Evolutionary conservation across 2,888 invertebrate species (phyloP).

Genomic region (Siphonodentalium dalli): DNA sequence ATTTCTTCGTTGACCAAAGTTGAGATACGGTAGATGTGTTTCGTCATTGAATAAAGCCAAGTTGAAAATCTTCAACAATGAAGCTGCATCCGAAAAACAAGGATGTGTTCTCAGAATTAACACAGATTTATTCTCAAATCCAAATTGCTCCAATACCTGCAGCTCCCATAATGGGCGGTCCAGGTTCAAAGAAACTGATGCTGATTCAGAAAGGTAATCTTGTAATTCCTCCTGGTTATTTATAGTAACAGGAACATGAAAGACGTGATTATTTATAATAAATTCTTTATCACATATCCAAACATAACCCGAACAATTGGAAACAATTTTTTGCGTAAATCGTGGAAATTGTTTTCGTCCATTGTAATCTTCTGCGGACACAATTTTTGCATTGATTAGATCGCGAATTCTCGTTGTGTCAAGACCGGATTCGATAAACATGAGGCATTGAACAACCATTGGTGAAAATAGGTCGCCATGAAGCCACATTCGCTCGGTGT

Average conservation of each 20-base stretch:
- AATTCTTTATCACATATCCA: constrained; percentile 68
- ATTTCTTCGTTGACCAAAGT: constrained; percentile 28
- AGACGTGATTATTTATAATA: constrained; percentile 68
- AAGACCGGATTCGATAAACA: constrained; percentile 68
- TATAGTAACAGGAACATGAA: constrained; percentile 61
- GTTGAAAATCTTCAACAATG: constrained; percentile 65
- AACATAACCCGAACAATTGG: constrained; percentile 65
- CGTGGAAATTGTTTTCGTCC: constrained; percentile 66
- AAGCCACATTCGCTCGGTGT: constrained; percentile 67
- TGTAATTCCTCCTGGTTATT: constrained; percentile 63
- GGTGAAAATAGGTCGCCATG: constrained; percentile 55
- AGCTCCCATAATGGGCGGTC: constrained; percentile 70
- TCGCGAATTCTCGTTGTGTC: constrained; percentile 66
- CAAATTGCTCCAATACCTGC: constrained; percentile 66
- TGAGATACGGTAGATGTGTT: constrained; percentile 30
- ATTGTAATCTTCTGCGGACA: constrained; percentile 60
- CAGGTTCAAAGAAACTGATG: constrained; percentile 64
- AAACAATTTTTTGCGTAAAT: constrained; percentile 66
- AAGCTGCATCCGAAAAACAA: constrained; percentile 69
- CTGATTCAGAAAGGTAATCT: constrained; percentile 66
- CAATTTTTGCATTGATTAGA: constrained; percentile 66
- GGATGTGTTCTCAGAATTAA: constrained; percentile 68
- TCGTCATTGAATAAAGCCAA: constrained; percentile 58
- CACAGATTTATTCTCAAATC: constrained; percentile 64
- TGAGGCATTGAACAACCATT: constrained; percentile 67